Base-by-base conservation (phyloP, 2,888 invertebrate genomes). In the Imbricaverruca yamaguchii region DNA sequence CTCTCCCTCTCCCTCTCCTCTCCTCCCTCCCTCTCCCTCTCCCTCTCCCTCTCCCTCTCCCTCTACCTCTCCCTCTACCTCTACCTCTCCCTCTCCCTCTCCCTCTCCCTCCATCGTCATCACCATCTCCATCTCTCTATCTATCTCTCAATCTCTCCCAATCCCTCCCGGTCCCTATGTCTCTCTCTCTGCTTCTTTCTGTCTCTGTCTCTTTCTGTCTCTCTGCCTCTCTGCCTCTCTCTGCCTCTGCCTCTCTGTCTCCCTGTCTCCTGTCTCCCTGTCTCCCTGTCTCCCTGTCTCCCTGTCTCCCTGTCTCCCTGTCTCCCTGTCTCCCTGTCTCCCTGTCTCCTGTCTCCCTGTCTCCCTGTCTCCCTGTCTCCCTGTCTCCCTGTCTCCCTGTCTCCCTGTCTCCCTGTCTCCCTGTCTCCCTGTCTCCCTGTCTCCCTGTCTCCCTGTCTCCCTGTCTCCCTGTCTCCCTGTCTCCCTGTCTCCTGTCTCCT, bases 141-240 rank as follows among this genome's bases (percentile, higher is more conserved):
- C 10, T 59, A 55, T 55, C 74, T 57, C 55, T 69, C 65, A 9
- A 23, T 74, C 56, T 69, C 77, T 77, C 61, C 15, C 53, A 3
- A 1, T 65, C 65, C 23, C 69, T n/a, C 67, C 55, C 57, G 9
- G 23, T 69, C 74, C 23, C 74, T 21, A 4, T 59, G 56, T 55
- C 74, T 57, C 55, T 69, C 65, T 23, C 57, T 74, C 56, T 69
- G 21, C n/a, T 15, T 55, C 81, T 69, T 13, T 74, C 81, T 57
- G 23, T 74, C 25, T 55, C 81, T 74, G 25, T 81, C 57, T 55
- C 77, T 74, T 18, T 56, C 77, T n/a, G 12, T 81, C 59, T 23
- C 81, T 74, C 23, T 18, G 4, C 18, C 53, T 59, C 55, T 12
- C 69, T 61, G 23, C 21, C 77, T 59, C 23, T 39, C 55, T 57